Base-by-base conservation (phyloP, 2,797 vertebrate species). In the Gymnocypris eckloni region DNA sequence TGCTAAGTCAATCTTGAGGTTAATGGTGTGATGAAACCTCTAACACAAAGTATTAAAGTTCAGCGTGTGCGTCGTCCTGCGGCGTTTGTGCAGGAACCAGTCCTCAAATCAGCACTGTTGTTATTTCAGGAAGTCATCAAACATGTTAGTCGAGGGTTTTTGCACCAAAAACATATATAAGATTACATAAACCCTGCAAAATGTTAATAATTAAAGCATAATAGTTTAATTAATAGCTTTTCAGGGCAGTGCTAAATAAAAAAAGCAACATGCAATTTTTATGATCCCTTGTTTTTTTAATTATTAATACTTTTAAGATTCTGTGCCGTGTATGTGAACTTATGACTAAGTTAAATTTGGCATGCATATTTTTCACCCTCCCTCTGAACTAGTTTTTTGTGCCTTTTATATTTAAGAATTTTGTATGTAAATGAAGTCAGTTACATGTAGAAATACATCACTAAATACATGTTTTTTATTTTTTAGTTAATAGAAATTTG, bases 21-120 rank as follows among this genome's bases (percentile, higher is more conserved):
- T 61, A 79, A 79, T 61, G 76, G 22, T 43, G 76, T 79, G 76
- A 61, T 25, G 76, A 79, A 79, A 61, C 37, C 54, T 79, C 37
- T 16, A 59, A 59, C 20, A 59, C 52, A 41, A 41, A 25, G 54
- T n/a, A 78, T 78, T 78, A 78, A 78, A 59, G 76, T 59, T 59
- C 76, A 59, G 75, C 1, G 20, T n/a, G 33, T 20, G 72, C 2
- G 9, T 54, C 0, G 28, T 56, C 73, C 33, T 56, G 18, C 18
- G 18, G 78, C n/a, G 1, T 50, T 80, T 33, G 25, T 13, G 61
- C 56, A 12, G 3, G 77, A 79, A 79, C 2, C 41, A 28, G 41
- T 69, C 3, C 43, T 81, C 28, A 48, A 18, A 67, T 67, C 79
- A 67, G 79, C 18, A 16, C 20, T 67, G 25, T 6, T 20, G 41